A percentile compares a stretch with the other conserved stretches of the same genome.
phyloP scores from a whole-genome alignment of 2,888 invertebrate species.

The Diarsia mendica region DNA sequence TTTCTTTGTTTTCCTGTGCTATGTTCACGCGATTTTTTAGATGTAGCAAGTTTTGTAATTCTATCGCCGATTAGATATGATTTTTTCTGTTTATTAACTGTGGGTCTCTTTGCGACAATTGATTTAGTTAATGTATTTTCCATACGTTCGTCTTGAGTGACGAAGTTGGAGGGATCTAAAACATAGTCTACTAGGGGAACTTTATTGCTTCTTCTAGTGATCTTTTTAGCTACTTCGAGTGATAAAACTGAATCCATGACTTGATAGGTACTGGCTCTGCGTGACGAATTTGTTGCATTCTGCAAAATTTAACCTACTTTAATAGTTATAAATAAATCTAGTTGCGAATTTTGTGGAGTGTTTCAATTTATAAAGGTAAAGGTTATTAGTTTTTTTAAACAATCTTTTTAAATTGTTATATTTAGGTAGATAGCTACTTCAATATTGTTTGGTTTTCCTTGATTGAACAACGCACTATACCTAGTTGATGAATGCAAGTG shows the following conservation, averaged over 20 bases:
- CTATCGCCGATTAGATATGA: not conserved
- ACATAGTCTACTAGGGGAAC: not conserved
- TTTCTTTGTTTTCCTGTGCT: not conserved
- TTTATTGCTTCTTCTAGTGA: not conserved
- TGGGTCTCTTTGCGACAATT: not conserved
- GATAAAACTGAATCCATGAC: conserved; percentile 5
- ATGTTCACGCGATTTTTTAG: not conserved
- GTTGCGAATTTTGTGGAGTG: not conserved
- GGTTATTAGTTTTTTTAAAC: not conserved
- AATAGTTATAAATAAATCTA: not conserved
- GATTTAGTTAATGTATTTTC: conserved; percentile 5
- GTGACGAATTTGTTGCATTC: conserved; percentile 33
- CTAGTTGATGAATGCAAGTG: not conserved
- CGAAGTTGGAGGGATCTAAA: conserved; percentile 13
- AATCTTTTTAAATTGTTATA: not conserved
- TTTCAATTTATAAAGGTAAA: conserved; percentile 5
- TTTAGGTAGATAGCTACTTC: not conserved
- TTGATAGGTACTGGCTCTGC: conserved; percentile 7
- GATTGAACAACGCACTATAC: not conserved
- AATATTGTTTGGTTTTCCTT: not conserved
- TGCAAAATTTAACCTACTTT: conserved; percentile 52
- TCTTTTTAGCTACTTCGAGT: not conserved
- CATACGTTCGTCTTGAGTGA: not conserved
- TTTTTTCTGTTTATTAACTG: not conserved
- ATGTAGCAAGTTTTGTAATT: not conserved